A percentile compares a stretch with the other conserved stretches of the same genome.
These are phyloP conservation scores for Tortricodes alternella DNA, from an alignment of 2,888 invertebrate genomes.

Conservation along the genomic window DNA sequence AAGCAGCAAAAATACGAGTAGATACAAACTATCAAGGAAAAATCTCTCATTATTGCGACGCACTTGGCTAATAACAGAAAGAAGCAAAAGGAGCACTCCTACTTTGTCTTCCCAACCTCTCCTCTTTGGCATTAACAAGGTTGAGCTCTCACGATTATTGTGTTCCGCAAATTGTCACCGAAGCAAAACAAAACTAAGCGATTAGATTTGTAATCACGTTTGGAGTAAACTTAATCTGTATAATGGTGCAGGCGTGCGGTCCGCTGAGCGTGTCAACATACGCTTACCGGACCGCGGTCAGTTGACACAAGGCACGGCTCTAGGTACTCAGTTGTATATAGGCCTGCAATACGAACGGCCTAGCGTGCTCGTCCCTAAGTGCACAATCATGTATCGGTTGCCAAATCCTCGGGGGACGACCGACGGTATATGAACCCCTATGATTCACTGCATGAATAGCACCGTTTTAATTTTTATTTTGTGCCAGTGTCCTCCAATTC, in stretches of 20 bases:
- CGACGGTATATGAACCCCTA: constrained; percentile 49
- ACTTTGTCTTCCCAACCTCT: neutral
- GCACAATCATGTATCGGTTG: constrained; percentile 79
- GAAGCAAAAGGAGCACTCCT: neutral
- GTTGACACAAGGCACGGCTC: constrained; percentile 22
- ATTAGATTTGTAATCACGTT: constrained; percentile 1
- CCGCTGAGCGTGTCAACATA: constrained; percentile 21
- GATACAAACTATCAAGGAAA: neutral
- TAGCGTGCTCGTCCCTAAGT: constrained; percentile 57
- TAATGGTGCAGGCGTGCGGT: constrained; percentile 9
- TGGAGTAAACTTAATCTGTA: constrained; percentile 17
- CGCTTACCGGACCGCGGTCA: constrained; percentile 18
- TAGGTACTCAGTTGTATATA: constrained; percentile 14
- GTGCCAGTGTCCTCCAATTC: constrained; percentile 47
- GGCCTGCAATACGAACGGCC: constrained; percentile 37
- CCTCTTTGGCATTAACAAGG: neutral
- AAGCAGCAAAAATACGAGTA: too few relatives aligned
- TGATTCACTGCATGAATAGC: constrained; percentile 65
- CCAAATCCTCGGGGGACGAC: constrained; percentile 72
- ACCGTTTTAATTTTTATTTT: constrained; percentile 74
- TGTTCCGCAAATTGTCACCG: neutral
- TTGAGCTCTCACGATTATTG: too few relatives aligned
- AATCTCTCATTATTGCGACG: neutral
- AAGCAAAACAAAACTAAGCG: neutral
- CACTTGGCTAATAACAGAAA: neutral